A percentile compares a stretch with the other conserved stretches of the same genome.
Conservation (phyloP, 1,140 invertebrate species). For the Pseudomyrmex dendroicus region DNA sequence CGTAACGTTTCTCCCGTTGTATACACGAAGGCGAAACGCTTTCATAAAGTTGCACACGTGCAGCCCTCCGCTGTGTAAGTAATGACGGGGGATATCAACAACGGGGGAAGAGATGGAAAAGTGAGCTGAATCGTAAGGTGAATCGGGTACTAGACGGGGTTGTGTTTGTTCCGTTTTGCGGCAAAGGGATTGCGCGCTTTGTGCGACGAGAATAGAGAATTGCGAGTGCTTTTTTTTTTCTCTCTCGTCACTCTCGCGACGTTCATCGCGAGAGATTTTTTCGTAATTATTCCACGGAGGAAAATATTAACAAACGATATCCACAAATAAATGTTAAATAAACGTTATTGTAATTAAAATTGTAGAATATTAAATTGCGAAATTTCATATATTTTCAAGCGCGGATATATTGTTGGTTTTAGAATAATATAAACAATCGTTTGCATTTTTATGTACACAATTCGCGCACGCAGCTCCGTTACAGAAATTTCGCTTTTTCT, state of each 20-base stretch:
- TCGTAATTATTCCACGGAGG: too few relatives aligned
- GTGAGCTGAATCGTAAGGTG: constrained; percentile 24
- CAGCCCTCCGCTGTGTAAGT: constrained; percentile 19
- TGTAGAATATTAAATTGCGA: too few relatives aligned
- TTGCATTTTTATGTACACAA: too few relatives aligned
- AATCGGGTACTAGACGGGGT: constrained; percentile 27
- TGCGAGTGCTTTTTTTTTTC: neutral
- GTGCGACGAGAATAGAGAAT: neutral
- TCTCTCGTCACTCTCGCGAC: neutral
- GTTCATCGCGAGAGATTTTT: too few relatives aligned
- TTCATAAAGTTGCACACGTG: constrained; percentile 50
- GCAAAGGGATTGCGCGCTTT: neutral
- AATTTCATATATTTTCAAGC: too few relatives aligned
- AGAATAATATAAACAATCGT: too few relatives aligned
- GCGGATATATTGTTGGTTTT: too few relatives aligned
- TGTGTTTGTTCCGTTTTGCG: constrained; percentile 16
- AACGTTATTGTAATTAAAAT: too few relatives aligned
- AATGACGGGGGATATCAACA: constrained; percentile 48
- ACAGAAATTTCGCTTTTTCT: neutral
- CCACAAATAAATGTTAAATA: too few relatives aligned
- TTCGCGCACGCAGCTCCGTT: too few relatives aligned
- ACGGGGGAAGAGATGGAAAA: neutral
- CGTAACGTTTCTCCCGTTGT: constrained; percentile 20
- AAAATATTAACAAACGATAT: too few relatives aligned
- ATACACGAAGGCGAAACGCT: constrained; percentile 17